Base-by-base conservation (phyloP, 2,113 vertebrate species). In the Xiphias gladius region DNA sequence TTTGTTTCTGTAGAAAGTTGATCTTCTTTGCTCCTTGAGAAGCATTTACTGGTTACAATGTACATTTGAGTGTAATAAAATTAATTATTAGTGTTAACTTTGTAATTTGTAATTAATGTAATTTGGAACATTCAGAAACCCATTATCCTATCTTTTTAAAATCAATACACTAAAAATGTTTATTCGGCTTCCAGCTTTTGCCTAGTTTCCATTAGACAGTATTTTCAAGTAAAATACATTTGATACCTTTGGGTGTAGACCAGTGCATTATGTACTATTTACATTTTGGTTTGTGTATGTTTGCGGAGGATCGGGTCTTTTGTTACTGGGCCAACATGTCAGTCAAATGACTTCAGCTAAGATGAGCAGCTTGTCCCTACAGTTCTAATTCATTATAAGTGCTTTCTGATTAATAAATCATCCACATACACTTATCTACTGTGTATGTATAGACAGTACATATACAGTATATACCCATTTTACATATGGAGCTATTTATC, bases 241-340 rank as follows among this genome's bases (percentile, higher is more conserved):
- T 71, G 50, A 71, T 37, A 77, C 65, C 48, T 46, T 22, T 37
- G 61, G 61, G 24, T 43, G 59, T 61, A 1, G 41, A 37, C 26
- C 0, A 22, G 62, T 48, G 8, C 7, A 22, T 50, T 46, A 13
- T 68, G 26, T 37, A 4, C 0, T 52, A 69, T 74, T 41, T 59
- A n/a, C 35, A 28, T 22, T 17, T 26, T 7, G 4, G 24, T 26
- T 61, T 54, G 64, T 79, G 64, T 50, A 57, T n/a, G 5, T 73
- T n/a, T 7, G 14, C n/a, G 11, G 22, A 58, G 39, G 58, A 28
- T 75, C 46, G 54, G 12, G 32, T 28, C 43, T 26, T 24, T 10
- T 64, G 46, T 68, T 28, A 26, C 6, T 80, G 46, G 48, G 14
- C 30, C 72, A 65, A 57, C 32, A 61, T 20, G 58, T 72, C 19